A percentile compares a stretch with the other conserved stretches of the same genome.
Evolutionary conservation across 2,888 invertebrate species (phyloP).

Genomic region (Taphrorychus bicolor): DNA sequence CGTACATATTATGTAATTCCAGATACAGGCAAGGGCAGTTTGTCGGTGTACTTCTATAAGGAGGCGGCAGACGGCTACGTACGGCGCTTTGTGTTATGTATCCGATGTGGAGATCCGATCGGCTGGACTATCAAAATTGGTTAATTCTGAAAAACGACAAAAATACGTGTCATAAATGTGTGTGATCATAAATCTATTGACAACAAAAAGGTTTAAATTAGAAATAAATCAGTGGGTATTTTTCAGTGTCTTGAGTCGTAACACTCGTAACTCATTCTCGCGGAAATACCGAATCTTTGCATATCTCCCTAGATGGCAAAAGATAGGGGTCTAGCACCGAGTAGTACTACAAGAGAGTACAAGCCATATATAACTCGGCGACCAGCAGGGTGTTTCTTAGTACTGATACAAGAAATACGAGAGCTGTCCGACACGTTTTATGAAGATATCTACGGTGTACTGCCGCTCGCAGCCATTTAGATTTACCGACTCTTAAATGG

Average conservation of each 20-base stretch:
- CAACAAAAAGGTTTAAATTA: too few species aligned
- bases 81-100: too few species aligned
- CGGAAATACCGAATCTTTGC: constrained; percentile 9
- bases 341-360: constrained; percentile 57
- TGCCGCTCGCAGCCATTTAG: background rate
- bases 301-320: constrained; percentile 45
- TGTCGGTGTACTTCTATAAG: background rate
- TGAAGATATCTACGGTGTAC: constrained; percentile 58
- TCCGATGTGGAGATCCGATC: background rate
- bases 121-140: background rate
- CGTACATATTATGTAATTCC: constrained; percentile 45
- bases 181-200: too few species aligned
- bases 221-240: too few species aligned
- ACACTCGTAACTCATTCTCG: constrained; percentile 1
- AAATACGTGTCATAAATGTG: background rate
- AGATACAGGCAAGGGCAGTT: background rate
- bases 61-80: background rate
- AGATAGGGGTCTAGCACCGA: constrained; percentile 54
- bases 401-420: constrained; percentile 61
- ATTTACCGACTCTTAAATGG: background rate
- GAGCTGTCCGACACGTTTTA: constrained; percentile 58
- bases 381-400: constrained; percentile 60
- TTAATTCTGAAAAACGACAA: background rate
- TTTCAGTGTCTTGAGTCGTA: too few species aligned
- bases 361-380: constrained; percentile 58